Conservation (phyloP, 1,140 invertebrate genomes). For the Hermatobates lingyangjiaoensis region DNA sequence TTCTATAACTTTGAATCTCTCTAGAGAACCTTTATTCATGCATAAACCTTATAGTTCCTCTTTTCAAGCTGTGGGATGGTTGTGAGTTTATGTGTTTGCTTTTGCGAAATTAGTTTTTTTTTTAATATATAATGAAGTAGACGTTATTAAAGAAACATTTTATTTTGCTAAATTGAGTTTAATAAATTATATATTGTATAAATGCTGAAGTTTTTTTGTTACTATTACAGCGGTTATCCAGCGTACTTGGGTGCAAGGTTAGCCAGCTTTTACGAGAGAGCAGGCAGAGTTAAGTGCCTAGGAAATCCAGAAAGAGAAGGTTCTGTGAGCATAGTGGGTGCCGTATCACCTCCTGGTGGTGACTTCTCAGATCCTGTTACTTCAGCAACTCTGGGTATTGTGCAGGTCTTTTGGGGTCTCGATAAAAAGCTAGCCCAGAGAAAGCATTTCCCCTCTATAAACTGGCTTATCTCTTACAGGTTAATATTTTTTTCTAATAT, state of each 20-base stretch:
- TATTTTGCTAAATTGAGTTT: no score
- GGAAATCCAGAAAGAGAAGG: constrained; percentile 96
- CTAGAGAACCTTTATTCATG: no score
- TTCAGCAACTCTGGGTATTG: constrained; percentile 95
- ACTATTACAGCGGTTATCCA: constrained; percentile 75
- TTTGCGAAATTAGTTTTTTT: no score
- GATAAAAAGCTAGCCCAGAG: constrained; percentile 98
- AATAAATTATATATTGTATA: no score
- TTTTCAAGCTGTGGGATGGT: no score
- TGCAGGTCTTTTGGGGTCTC: constrained; percentile 99
- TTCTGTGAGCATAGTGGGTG: constrained; percentile 97
- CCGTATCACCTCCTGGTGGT: constrained; percentile 98
- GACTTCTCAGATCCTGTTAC: constrained; percentile 99
- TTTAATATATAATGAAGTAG: no score
- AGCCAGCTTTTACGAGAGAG: constrained; percentile 98
- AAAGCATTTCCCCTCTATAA: constrained; percentile 99
- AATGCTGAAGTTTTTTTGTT: no score
- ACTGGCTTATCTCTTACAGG: constrained; percentile 98
- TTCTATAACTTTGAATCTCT: no score
- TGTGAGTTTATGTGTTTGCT: no score
- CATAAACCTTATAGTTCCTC: no score
- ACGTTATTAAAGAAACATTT: no score
- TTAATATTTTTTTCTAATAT: constrained; percentile 15
- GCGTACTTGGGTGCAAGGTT: constrained; percentile 94
- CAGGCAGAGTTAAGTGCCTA: constrained; percentile 91